Evolutionary conservation across 2,797 vertebrate genomes (phyloP).

Genomic region (Alauda arvensis): DNA sequence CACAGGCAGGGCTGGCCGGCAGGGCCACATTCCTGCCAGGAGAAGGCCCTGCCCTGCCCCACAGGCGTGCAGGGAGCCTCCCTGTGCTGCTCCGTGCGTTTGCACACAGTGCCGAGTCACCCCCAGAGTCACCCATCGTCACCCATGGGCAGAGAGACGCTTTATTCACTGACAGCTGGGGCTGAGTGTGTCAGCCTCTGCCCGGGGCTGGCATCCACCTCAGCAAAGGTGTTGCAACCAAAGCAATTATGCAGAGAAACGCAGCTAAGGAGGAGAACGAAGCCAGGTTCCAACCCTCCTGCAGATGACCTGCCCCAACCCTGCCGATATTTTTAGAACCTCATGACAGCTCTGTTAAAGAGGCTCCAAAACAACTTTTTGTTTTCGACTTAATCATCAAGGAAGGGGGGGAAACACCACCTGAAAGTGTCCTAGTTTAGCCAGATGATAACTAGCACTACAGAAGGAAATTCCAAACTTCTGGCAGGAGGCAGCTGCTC

Average conservation of each 20-base stretch:
- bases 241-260: not conserved
- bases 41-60: not conserved
- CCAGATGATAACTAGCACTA: not conserved
- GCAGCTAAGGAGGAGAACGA: not conserved
- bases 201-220: not conserved
- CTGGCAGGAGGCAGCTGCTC: not conserved
- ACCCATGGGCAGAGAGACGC: accelerated
- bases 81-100: not conserved
- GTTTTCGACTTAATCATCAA: not conserved
- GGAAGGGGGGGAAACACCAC: not conserved
- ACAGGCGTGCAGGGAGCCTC: not conserved
- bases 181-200: not conserved
- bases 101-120: not conserved
- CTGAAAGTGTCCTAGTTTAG: not conserved
- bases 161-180: not conserved
- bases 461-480: not conserved
- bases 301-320: not conserved
- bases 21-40: slow-evolving; percentile 3
- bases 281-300: not conserved
- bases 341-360: not conserved
- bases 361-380: accelerated
- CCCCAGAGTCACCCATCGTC: too few relatives aligned
- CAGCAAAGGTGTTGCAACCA: not conserved
- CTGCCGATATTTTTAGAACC: accelerated
- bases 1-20: not conserved